Evolutionary conservation across 2,797 vertebrate genomes (phyloP).

Genomic region (Alauda arvensis): DNA sequence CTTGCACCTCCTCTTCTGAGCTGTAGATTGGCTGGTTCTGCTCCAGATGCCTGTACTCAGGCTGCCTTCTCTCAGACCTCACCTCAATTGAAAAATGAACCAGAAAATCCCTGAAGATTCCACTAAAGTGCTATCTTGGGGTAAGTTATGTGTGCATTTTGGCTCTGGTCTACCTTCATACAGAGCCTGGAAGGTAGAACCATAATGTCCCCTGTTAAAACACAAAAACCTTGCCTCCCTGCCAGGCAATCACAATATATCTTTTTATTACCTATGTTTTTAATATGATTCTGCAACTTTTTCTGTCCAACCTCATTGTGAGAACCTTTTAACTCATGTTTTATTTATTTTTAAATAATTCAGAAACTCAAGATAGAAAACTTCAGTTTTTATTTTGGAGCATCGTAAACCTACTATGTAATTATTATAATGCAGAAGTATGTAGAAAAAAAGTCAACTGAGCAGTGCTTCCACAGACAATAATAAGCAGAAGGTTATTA

Average conservation of each 20-base stretch:
- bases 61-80: neutral
- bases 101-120: neutral
- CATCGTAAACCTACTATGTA: neutral
- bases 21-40: neutral
- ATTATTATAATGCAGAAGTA: neutral
- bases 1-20: neutral
- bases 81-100: neutral
- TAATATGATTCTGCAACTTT: neutral
- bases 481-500: neutral
- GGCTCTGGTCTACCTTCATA: neutral
- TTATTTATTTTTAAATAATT: conserved; percentile 3
- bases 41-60: neutral
- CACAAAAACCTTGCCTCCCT: neutral
- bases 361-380: neutral
- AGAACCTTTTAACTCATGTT: neutral
- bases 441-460: neutral
- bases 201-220: neutral
- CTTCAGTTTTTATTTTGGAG: neutral
- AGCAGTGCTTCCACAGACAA: neutral
- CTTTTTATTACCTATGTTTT: neutral
- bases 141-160: neutral
- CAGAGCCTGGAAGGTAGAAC: neutral
- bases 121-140: neutral
- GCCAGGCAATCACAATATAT: neutral
- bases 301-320: neutral